Evolutionary conservation across 2,113 vertebrate species (phyloP).

Genomic region (Parotia lawesii): DNA sequence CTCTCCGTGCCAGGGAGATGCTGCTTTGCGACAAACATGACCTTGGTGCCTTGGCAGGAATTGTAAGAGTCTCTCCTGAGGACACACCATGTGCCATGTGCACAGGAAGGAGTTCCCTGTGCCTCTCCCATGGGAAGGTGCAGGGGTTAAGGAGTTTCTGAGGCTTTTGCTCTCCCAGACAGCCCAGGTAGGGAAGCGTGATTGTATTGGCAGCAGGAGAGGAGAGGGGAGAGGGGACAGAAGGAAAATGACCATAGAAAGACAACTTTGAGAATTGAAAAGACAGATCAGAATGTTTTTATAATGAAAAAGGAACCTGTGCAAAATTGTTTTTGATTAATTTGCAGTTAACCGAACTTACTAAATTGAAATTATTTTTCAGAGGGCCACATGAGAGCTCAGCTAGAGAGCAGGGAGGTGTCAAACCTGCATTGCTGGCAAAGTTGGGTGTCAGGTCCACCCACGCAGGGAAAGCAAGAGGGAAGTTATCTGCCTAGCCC

Average conservation of each 20-base stretch:
- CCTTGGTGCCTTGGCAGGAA: not conserved
- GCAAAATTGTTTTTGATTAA: constrained; percentile 25
- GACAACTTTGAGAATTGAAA: not conserved
- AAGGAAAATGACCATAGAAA: not conserved
- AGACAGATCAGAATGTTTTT: not conserved
- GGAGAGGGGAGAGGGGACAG: not conserved
- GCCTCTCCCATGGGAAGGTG: not conserved
- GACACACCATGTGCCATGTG: not conserved
- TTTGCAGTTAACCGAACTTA: not conserved
- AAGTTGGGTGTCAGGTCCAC: not conserved
- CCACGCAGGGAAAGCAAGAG: not conserved
- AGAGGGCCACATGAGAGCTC: not conserved
- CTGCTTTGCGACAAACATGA: not conserved
- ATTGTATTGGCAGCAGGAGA: not conserved
- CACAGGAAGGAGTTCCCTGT: not conserved
- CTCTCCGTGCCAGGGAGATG: not conserved
- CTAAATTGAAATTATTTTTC: constrained; percentile 20
- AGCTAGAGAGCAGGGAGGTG: not conserved
- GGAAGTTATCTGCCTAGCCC: not conserved
- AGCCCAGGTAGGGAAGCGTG: not conserved
- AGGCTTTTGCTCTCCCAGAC: not conserved
- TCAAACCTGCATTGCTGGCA: not conserved
- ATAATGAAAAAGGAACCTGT: not conserved
- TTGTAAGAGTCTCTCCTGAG: not conserved
- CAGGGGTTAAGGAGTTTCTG: not conserved